Percentiles rank a stretch among this genome's conserved stretches.
Conservation (phyloP, 30 jellyfish, hydroid and myxozoan genomes). For the Cassiopea xamachana region DNA sequence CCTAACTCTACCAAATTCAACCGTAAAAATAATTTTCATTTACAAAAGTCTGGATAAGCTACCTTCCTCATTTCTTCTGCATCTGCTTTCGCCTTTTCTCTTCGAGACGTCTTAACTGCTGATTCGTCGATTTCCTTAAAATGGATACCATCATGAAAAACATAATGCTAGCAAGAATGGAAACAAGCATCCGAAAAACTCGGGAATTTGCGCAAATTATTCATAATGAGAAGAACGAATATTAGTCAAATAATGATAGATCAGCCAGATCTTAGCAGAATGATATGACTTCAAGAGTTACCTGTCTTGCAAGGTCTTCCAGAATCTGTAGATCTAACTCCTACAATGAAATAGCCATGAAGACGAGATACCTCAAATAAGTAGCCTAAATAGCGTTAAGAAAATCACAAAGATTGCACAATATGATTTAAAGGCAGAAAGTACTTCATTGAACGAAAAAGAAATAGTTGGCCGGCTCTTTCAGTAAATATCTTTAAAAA, state of each 20-base stretch:
- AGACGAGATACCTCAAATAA: too few species aligned
- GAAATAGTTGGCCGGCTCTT: too few species aligned
- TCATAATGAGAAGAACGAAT: too few species aligned
- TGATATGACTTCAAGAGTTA: not conserved
- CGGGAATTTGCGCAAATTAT: too few species aligned
- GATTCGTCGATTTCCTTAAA: conserved; percentile 60
- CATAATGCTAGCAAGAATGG: not conserved
- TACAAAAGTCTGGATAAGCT: not conserved
- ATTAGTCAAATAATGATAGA: not conserved
- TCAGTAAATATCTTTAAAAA: too few species aligned
- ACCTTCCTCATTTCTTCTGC: conserved; percentile 91
- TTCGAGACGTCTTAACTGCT: conserved; percentile 55
- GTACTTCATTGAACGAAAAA: too few species aligned
- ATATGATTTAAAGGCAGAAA: too few species aligned
- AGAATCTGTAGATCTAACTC: conserved; percentile 80
- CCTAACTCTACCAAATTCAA: too few species aligned
- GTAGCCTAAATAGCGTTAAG: too few species aligned
- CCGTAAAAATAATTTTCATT: too few species aligned
- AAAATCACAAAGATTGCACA: too few species aligned
- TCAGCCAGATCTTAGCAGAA: not conserved
- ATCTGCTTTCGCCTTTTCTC: conserved; percentile 82
- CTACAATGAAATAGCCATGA: conserved; percentile 20
- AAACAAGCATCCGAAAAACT: not conserved
- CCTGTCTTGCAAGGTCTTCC: conserved; percentile 77
- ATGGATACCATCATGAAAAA: not conserved